Base-by-base conservation (phyloP, 1,140 invertebrate genomes). In the Brachionus angularis region DNA sequence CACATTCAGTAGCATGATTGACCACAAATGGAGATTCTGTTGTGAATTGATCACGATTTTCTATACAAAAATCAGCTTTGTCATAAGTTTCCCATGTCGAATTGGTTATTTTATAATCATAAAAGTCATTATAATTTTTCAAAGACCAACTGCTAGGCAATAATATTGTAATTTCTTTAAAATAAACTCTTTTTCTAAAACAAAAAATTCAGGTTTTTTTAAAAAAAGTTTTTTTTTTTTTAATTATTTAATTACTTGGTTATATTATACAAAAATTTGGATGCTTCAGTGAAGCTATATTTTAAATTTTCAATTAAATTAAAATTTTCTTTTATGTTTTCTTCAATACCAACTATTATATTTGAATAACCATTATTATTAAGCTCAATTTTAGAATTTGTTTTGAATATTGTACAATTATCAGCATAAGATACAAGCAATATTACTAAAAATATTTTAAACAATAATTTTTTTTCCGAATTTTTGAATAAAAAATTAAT, bases 11-110 rank as follows among this genome's bases (percentile, higher is more conserved):
- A n/a, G 62, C 62, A 31, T 67, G 47, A 50, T 67, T 67, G 5
- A 47, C 31, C 21, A 67, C 62, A 67, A 67, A 67, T 7, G 62
- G 62, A 50, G 47, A 21, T 8, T 67, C 62, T 21, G 25, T 67
- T 14, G 31, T 47, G 0, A 31, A 27, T 10, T 7, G 23, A 42
- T 67, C 42, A 25, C 62, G 21, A 34, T 67, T 67, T 46, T 46
- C 62, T 3, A 67, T 67, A 18, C 42, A 23, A 12, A 67, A 34
- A 33, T 47, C 47, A 34, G 62, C 42, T 18, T 25, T 47, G 21
- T 67, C 62, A 47, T 47, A 46, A 7, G 62, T 27, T 18, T 67
- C 42, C 42, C 47, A 67, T 1, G 42, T 46, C 8, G 62, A 46
- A 27, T 47, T 47, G 16, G 25, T 25, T 46, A 67, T 18, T 33